Percentiles rank a stretch among this genome's conserved stretches.
phyloP scores from a whole-genome alignment of 2,797 vertebrate genomes.

The Choloepus didactylus region DNA sequence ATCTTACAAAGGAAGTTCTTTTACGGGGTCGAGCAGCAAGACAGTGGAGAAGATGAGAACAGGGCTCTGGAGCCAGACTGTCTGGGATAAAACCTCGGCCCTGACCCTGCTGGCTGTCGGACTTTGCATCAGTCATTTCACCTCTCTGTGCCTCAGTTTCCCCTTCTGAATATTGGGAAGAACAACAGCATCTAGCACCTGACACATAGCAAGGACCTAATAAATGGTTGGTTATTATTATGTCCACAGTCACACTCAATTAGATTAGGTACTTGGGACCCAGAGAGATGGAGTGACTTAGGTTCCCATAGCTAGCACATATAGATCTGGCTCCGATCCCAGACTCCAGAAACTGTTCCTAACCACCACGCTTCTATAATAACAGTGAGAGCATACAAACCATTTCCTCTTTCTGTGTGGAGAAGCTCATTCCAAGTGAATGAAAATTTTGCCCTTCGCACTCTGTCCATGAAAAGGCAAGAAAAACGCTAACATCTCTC shows the following conservation, averaged over 20 bases:
- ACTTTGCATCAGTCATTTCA: neutral
- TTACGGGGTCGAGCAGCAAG: neutral
- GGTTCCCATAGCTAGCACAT: neutral
- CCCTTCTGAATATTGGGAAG: neutral
- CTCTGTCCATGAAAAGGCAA: neutral
- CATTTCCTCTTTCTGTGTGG: rapidly evolving
- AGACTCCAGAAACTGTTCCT: neutral
- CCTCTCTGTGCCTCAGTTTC: neutral
- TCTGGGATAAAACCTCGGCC: neutral
- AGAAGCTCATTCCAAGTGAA: neutral
- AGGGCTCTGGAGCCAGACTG: neutral
- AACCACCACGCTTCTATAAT: neutral
- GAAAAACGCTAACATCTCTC: rapidly evolving
- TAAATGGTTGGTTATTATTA: neutral
- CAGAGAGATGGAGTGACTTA: neutral
- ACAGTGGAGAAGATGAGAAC: neutral
- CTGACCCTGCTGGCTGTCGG: neutral
- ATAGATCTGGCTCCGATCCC: neutral
- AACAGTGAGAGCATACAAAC: neutral
- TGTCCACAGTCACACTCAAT: neutral
- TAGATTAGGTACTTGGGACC: neutral
- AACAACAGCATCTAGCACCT: neutral
- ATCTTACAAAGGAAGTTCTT: neutral
- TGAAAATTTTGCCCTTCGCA: neutral
- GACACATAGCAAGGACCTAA: neutral